phyloP scores from a whole-genome alignment of 2,797 vertebrate species.

The Carapus acus region DNA sequence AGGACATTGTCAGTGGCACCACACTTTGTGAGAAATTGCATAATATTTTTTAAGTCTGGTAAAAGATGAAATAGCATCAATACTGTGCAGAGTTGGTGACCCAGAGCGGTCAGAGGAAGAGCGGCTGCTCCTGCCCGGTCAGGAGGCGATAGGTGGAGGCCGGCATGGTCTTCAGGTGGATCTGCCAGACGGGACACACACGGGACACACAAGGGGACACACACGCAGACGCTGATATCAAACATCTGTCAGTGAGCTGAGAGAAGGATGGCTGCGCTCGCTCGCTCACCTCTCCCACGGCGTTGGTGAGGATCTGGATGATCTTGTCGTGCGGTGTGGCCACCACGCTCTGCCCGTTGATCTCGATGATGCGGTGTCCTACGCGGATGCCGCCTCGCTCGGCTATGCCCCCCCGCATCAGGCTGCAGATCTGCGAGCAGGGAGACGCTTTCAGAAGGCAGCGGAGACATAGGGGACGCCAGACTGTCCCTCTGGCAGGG shows the following conservation, averaged over 20 bases:
- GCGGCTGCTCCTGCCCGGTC: conserved; percentile 90
- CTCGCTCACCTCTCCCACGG: conserved; percentile 81
- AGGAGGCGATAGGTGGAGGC: conserved; percentile 92
- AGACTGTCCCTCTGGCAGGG: too few species aligned
- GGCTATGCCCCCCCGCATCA: conserved; percentile 92
- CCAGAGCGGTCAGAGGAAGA: conserved; percentile 78
- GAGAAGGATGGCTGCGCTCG: not conserved
- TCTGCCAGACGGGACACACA: conserved; percentile 62
- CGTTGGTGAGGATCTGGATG: conserved; percentile 85
- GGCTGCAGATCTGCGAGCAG: conserved; percentile 85
- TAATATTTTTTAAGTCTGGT: conserved; percentile 54
- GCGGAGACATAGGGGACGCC: too few species aligned
- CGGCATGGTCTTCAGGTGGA: conserved; percentile 97
- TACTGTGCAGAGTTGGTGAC: conserved; percentile 26
- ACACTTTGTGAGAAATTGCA: conserved; percentile 49
- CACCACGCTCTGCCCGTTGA: conserved; percentile 95
- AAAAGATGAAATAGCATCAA: conserved; percentile 44
- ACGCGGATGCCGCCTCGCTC: conserved; percentile 91
- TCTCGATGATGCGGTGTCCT: conserved; percentile 96
- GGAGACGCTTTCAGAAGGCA: not conserved
- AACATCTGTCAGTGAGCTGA: too few species aligned
- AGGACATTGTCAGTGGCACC: conserved; percentile 25
- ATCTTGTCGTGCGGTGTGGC: conserved; percentile 88
- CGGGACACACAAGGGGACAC: too few species aligned
- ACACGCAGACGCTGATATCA: too few species aligned